phyloP scores from a whole-genome alignment of 2,797 vertebrate genomes.

The Tangara arthus region DNA sequence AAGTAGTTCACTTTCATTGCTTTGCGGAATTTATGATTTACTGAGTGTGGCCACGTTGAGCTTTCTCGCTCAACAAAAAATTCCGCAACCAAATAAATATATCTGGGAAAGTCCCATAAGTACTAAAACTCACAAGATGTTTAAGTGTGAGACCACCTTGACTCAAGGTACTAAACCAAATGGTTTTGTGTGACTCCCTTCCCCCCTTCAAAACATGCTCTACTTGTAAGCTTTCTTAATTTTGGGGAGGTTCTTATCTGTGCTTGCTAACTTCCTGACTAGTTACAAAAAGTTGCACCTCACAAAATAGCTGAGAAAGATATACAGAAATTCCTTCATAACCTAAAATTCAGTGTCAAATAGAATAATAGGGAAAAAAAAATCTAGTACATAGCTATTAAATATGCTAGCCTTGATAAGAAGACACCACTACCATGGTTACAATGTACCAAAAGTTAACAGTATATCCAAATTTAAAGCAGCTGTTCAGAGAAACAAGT shows the following conservation, averaged over 20 bases:
- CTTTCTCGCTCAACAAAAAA: neutral
- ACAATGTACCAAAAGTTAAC: neutral
- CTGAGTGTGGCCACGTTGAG: neutral
- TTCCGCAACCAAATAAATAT: neutral
- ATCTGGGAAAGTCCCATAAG: neutral
- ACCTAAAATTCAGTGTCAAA: neutral
- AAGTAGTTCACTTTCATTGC: neutral
- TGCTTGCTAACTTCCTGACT: neutral
- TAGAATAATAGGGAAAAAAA: fast-evolving
- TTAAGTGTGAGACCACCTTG: neutral
- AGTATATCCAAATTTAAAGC: neutral
- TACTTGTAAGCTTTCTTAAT: neutral
- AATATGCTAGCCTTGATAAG: neutral
- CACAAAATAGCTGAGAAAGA: neutral
- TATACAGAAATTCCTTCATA: neutral
- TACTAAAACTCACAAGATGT: neutral
- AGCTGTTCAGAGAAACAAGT: neutral
- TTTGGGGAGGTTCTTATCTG: neutral
- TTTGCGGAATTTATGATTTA: neutral
- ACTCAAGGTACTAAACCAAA: neutral
- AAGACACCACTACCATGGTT: neutral
- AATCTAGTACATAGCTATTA: neutral
- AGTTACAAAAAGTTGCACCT: neutral
- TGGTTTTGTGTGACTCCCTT: neutral
- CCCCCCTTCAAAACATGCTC: neutral